These are phyloP conservation scores for Latrodectus elegans DNA, from an alignment of 2,888 invertebrate genomes.

Conservation along the genomic window DNA sequence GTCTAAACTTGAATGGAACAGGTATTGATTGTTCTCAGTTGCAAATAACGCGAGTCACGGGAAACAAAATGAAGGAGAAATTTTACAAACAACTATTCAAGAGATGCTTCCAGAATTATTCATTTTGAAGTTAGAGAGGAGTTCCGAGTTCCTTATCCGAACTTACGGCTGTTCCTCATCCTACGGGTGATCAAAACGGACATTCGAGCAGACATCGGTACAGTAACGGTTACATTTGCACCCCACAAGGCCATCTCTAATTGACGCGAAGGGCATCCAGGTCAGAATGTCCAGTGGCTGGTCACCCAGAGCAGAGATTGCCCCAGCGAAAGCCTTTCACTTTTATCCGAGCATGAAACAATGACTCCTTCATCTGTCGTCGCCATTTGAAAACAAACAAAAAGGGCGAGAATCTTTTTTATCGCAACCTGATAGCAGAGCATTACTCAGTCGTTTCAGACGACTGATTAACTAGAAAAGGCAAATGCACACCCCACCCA, in stretches of 20 bases:
- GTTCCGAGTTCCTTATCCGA: too few relatives aligned
- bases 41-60: too few relatives aligned
- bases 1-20: too few relatives aligned
- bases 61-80: too few relatives aligned
- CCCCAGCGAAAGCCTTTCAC: neutral
- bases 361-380: neutral
- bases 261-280: neutral
- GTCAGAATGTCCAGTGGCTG: neutral
- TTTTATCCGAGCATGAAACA: neutral
- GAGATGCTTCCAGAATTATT: too few relatives aligned
- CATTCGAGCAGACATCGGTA: too few relatives aligned
- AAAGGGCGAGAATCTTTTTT: neutral
- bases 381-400: neutral
- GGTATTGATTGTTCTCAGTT: too few relatives aligned
- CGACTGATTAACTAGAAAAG: conserved; percentile 69
- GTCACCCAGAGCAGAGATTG: neutral
- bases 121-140: too few relatives aligned
- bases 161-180: too few relatives aligned
- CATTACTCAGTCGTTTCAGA: conserved; percentile 51
- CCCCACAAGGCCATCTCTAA: neutral
- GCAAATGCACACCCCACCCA: conserved; percentile 46
- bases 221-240: too few relatives aligned
- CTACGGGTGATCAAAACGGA: too few relatives aligned
- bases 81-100: too few relatives aligned
- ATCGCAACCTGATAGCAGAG: conserved; percentile 51